These are phyloP conservation scores for Drosophila paulistorum DNA, from an alignment of 1,140 invertebrate genomes.

Conservation along the genomic window DNA sequence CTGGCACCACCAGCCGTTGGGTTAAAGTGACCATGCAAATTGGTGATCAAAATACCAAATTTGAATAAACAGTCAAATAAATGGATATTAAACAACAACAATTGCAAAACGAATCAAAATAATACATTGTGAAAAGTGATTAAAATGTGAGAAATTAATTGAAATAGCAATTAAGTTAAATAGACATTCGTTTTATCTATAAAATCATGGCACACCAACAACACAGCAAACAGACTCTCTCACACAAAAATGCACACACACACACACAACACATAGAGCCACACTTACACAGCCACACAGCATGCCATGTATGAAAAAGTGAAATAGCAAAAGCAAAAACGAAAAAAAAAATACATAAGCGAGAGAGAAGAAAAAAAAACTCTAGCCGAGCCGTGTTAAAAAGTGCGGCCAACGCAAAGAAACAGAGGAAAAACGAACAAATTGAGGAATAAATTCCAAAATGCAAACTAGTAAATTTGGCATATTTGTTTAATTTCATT, in stretches of 20 bases:
- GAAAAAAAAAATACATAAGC: slow-evolving; percentile 22
- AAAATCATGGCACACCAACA: slow-evolving; percentile 19
- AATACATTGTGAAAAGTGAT: background rate
- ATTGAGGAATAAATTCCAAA: background rate
- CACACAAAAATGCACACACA: slow-evolving; percentile 14
- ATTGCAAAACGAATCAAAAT: slow-evolving; percentile 3
- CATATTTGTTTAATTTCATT: background rate
- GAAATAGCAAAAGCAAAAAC: slow-evolving; percentile 54
- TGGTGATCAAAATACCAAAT: background rate
- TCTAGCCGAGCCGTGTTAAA: slow-evolving; percentile 28
- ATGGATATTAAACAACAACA: slow-evolving; percentile 9
- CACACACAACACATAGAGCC: slow-evolving; percentile 18
- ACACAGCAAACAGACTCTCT: slow-evolving; percentile 22
- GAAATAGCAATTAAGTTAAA: background rate
- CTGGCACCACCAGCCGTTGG: too few species aligned
- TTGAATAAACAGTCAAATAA: background rate
- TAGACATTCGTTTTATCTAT: background rate
- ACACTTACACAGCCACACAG: slow-evolving; percentile 38
- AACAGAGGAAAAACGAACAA: background rate
- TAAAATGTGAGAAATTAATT: background rate
- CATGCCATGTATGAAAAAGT: slow-evolving; percentile 66
- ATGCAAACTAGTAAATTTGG: background rate
- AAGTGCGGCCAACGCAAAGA: slow-evolving; percentile 3
- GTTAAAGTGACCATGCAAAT: too few species aligned
- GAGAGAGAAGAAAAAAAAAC: slow-evolving; percentile 28